Base-by-base conservation (phyloP, 2,888 invertebrate genomes). In the Gnatocerus cornutus region DNA sequence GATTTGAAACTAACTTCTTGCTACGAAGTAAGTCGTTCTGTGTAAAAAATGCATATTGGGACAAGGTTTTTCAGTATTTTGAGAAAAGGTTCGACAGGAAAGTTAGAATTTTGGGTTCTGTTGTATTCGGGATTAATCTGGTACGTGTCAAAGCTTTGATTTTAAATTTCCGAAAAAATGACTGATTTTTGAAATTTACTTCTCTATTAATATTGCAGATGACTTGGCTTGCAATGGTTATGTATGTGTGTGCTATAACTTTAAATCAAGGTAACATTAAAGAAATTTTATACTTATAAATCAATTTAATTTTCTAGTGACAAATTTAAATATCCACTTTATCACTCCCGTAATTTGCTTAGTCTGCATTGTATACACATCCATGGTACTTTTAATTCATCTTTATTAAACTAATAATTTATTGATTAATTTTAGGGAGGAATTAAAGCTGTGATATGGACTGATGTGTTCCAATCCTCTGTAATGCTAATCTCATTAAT, bases 361-460 rank as follows among this genome's bases (percentile, higher is more conserved):
- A 76, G 93, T 95, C 74, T 94, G 95, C 87, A 92, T 94, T 80
- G 93, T 96, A 82, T 96, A 96, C 80, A 96, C 94, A 0, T 92
- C 93, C 76, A 88, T 93, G 82, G 93, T 94, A 86, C 1, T 21
- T 1, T 21, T 4, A n/a, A n/a, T 21, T 3, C 21, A 4, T 3
- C 21, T 21, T 21, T 21, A 21, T 21, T 21, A 21, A 21, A 21
- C 4, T 4, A 21, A 4, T 3, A 21, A 21, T n/a, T n/a, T n/a
- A 21, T 3, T 21, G 1, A 21, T 21, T 21, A 21, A 21, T 16
- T 63, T 68, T 52, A 93, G 93, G 93, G 93, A 76, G 93, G 93
- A 58, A 85, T 94, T 41, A 92, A 91, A 85, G 94, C 94, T 13
- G 93, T 94, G 0, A 91, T 94, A 48, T 93, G 93, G 93, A 93